A percentile compares a stretch with the other conserved stretches of the same genome.
Evolutionary conservation across 23 tunicate genomes (phyloP).

Genomic region (Corella eumyota): DNA sequence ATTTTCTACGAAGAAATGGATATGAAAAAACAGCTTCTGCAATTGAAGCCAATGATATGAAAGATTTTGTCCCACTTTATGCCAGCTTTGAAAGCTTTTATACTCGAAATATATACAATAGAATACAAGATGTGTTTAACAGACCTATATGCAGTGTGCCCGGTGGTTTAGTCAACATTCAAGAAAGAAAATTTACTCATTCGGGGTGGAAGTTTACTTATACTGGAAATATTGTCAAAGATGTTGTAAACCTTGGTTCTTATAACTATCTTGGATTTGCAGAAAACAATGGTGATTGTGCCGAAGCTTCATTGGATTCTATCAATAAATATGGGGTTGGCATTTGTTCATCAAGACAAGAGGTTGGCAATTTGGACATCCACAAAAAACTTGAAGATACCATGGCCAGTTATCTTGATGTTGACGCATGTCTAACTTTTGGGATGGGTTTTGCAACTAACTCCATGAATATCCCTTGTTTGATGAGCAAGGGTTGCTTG

Average conservation of each 20-base stretch:
- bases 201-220: constrained; percentile 80
- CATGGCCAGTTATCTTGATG: constrained; percentile 75
- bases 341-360: constrained; percentile 72
- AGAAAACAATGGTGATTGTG: constrained; percentile 86
- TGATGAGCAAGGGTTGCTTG: constrained; percentile 84
- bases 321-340: constrained; percentile 77
- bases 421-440: constrained; percentile 85
- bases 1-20: constrained; percentile 65
- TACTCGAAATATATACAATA: constrained; percentile 87
- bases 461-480: constrained; percentile 96
- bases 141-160: constrained; percentile 97
- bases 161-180: constrained; percentile 71
- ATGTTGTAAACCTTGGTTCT: constrained; percentile 87
- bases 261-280: constrained; percentile 99
- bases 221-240: constrained; percentile 67
- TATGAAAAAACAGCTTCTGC: constrained; percentile 62
- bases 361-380: constrained; percentile 76
- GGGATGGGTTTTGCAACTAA: constrained; percentile 99
- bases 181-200: constrained; percentile 61
- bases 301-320: constrained; percentile 80
- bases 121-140: constrained; percentile 88
- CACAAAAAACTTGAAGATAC: constrained; percentile 78
- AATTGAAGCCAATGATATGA: constrained; percentile 60
- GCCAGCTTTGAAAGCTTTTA: constrained; percentile 95
- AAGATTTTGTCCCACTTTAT: constrained; percentile 89